A percentile compares a stretch with the other conserved stretches of the same genome.
Evolutionary conservation across 2,888 invertebrate genomes (phyloP).

Genomic region (Sinohyriopsis cumingii): DNA sequence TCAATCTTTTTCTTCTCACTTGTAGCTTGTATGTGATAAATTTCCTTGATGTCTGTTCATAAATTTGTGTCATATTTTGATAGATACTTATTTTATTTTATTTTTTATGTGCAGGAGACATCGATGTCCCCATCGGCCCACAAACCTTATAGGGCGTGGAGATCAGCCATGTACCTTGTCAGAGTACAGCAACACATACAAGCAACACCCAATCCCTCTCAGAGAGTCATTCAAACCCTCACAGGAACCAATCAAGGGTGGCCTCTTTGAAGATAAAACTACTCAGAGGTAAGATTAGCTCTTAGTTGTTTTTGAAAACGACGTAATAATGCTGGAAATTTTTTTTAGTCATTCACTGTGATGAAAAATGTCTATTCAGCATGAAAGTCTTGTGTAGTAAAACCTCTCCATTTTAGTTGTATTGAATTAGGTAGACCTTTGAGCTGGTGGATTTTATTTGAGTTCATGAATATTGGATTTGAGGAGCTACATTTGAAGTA

Average conservation of each 20-base stretch:
- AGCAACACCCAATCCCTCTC: constrained; percentile 55
- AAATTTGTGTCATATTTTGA: not conserved
- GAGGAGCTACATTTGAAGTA: too few species aligned
- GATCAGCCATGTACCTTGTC: constrained; percentile 60
- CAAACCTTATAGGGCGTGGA: constrained; percentile 37
- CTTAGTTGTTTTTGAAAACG: too few species aligned
- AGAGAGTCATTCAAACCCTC: constrained; percentile 63
- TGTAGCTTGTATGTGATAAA: not conserved
- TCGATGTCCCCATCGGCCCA: constrained; percentile 66
- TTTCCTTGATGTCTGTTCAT: not conserved
- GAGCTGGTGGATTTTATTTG: too few species aligned
- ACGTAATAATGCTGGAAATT: too few species aligned
- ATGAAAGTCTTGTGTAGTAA: too few species aligned
- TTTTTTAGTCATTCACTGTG: too few species aligned
- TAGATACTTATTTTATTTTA: not conserved
- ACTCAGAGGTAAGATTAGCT: constrained; percentile 58
- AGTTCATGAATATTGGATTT: too few species aligned
- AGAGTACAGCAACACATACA: constrained; percentile 66
- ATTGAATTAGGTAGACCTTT: too few species aligned
- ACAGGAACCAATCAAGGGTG: constrained; percentile 45
- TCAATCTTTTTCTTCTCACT: not conserved
- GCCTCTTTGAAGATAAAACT: constrained; percentile 59
- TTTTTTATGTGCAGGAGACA: constrained; percentile 58
- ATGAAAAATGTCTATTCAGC: too few species aligned
- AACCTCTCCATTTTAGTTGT: too few species aligned